phyloP scores from a whole-genome alignment of 2,797 vertebrate genomes.

The Chloroceryle inda region DNA sequence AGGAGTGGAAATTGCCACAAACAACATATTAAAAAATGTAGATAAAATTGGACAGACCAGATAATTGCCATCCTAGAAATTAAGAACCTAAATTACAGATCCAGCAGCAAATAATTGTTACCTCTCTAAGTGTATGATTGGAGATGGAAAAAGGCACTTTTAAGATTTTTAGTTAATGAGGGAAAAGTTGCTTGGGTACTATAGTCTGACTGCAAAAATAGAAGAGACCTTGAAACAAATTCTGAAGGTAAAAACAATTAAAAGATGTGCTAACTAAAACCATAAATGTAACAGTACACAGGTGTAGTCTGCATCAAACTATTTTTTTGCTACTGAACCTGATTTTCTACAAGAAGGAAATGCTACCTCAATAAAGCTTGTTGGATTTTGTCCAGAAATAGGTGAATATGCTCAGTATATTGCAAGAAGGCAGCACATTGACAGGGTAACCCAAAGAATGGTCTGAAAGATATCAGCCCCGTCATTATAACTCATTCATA shows the following conservation, averaged over 20 bases:
- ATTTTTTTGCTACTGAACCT: neutral
- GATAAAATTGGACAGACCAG: neutral
- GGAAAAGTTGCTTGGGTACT: neutral
- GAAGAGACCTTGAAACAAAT: neutral
- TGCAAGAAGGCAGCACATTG: neutral
- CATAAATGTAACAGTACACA: neutral
- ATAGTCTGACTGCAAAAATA: neutral
- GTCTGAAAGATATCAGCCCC: neutral
- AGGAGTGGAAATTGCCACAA: neutral
- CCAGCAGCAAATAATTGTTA: neutral
- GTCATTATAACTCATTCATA: neutral
- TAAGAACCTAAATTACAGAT: neutral
- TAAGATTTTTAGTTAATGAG: neutral
- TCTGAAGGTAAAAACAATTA: neutral
- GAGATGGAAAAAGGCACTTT: neutral
- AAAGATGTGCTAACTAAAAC: neutral
- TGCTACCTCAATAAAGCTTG: accelerated
- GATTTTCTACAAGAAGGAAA: neutral
- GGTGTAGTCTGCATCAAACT: neutral
- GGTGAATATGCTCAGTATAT: neutral
- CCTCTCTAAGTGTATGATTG: neutral
- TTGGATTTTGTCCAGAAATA: neutral
- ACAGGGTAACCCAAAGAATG: neutral
- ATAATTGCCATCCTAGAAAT: neutral
- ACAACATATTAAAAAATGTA: neutral